phyloP scores from a whole-genome alignment of 2,888 invertebrate species.

The Ischnus inquisitorius region DNA sequence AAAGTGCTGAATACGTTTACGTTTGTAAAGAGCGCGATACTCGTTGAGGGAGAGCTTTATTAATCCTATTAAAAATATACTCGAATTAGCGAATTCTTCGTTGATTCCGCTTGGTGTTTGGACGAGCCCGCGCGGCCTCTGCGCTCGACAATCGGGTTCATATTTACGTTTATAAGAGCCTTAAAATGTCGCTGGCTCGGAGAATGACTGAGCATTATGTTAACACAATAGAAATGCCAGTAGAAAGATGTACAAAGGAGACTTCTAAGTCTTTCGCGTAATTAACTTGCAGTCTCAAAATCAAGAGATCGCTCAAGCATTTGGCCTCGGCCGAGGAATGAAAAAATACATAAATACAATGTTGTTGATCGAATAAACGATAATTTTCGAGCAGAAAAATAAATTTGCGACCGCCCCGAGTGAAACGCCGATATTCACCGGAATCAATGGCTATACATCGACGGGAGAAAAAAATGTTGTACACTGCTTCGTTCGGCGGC shows the following conservation, averaged over 20 bases:
- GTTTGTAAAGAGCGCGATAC: not conserved
- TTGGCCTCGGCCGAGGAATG: not conserved
- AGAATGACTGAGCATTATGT: constrained; percentile 64
- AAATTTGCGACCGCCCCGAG: not conserved
- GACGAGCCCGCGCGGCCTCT: constrained; percentile 42
- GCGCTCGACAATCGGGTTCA: too few species aligned
- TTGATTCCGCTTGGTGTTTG: not conserved
- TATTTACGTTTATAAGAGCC: constrained; percentile 78
- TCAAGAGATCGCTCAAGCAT: not conserved
- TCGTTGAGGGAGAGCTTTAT: not conserved
- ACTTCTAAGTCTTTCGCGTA: not conserved
- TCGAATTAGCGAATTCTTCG: constrained; percentile 11
- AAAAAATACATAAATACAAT: not conserved
- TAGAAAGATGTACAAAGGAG: not conserved
- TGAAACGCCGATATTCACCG: not conserved
- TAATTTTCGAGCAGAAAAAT: not conserved
- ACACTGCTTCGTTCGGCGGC: not conserved
- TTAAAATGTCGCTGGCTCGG: constrained; percentile 73
- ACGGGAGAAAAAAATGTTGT: constrained; percentile 3
- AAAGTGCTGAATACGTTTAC: constrained; percentile 13
- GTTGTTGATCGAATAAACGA: not conserved
- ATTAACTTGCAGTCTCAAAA: constrained; percentile 16
- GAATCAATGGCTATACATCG: not conserved
- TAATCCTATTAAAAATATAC: constrained; percentile 80
- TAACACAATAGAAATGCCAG: not conserved